Evolutionary conservation across 2,113 vertebrate species (phyloP).

Genomic region (Cariama cristata): DNA sequence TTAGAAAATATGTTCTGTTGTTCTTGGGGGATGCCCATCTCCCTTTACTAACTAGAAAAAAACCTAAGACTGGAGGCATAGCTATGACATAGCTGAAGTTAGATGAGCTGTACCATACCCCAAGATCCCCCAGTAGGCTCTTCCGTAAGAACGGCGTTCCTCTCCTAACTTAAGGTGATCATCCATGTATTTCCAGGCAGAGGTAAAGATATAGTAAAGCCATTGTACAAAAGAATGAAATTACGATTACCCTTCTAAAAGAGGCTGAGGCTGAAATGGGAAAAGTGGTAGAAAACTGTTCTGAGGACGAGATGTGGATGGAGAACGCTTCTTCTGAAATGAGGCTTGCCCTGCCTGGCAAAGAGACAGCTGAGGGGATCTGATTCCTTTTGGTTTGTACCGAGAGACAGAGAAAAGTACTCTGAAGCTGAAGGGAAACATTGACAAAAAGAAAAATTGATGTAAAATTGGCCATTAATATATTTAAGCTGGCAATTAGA

Average conservation of each 20-base stretch:
- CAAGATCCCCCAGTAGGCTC: not conserved
- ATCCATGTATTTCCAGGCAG: not conserved
- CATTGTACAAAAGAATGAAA: not conserved
- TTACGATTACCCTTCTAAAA: not conserved
- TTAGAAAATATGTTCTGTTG: not conserved
- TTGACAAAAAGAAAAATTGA: not conserved
- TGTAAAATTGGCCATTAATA: not conserved
- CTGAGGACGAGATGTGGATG: not conserved
- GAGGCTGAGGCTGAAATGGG: not conserved
- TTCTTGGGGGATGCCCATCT: not conserved
- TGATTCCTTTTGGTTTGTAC: not conserved
- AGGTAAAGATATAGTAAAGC: not conserved
- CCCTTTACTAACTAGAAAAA: not conserved
- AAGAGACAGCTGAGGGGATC: not conserved
- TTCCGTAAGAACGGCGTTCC: not conserved
- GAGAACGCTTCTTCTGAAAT: not conserved
- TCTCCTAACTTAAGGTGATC: not conserved
- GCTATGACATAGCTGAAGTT: not conserved
- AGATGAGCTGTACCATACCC: not conserved
- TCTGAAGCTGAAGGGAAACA: not conserved
- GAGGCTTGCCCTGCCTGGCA: not conserved
- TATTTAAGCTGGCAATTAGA: constrained; percentile 13
- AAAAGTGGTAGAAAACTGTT: not conserved
- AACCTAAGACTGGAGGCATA: not conserved
- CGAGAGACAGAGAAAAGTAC: not conserved